Evolutionary conservation across 2,113 vertebrate species (phyloP).

Genomic region (Bagarius yarrelli): DNA sequence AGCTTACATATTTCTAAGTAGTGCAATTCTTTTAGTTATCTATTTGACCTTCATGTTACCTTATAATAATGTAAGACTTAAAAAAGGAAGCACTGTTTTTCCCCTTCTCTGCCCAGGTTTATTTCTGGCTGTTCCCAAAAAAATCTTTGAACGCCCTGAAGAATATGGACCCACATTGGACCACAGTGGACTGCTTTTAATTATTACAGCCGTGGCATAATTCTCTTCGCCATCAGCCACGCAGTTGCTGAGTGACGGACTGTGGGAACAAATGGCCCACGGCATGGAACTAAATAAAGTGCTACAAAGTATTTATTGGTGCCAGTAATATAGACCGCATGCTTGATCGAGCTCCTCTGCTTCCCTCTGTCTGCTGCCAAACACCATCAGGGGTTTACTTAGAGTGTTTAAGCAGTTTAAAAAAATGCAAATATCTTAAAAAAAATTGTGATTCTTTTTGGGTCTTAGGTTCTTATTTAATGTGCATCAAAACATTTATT

Average conservation of each 20-base stretch:
- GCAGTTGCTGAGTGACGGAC: slow-evolving; percentile 54
- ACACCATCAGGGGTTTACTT: slow-evolving; percentile 7
- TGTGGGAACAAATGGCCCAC: slow-evolving; percentile 54
- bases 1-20: neutral
- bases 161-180: slow-evolving; percentile 15
- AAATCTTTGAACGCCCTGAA: slow-evolving; percentile 11
- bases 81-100: neutral
- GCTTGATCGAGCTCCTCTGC: slow-evolving; percentile 36
- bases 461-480: neutral
- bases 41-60: neutral
- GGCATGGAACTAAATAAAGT: slow-evolving; percentile 57
- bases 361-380: slow-evolving; percentile 42
- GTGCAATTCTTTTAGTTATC: neutral
- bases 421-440: slow-evolving; percentile 13
- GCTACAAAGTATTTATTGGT: slow-evolving; percentile 54
- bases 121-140: neutral
- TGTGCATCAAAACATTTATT: neutral
- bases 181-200: slow-evolving; percentile 47
- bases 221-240: slow-evolving; percentile 41
- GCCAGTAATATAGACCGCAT: slow-evolving; percentile 48
- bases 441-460: too few relatives aligned
- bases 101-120: neutral
- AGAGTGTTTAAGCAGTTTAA: slow-evolving; percentile 25
- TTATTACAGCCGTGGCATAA: slow-evolving; percentile 44
- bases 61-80: neutral